Conservation (phyloP, 2,888 invertebrate genomes). For the Malthinus seriepunctatus region DNA sequence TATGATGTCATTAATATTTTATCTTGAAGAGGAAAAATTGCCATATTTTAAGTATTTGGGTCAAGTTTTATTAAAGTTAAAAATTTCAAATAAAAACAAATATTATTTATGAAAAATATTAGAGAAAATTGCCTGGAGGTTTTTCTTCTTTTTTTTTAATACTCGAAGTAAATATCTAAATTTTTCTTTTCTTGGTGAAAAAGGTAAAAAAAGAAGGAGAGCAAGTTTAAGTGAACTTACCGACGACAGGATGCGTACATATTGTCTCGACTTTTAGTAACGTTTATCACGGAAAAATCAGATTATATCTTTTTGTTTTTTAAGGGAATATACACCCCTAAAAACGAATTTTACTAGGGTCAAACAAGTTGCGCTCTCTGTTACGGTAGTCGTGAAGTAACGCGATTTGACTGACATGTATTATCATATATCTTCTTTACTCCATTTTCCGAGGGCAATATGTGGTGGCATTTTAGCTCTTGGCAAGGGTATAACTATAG, state of each 20-base stretch:
- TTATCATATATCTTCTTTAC: constrained; percentile 34
- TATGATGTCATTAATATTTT: too few species aligned
- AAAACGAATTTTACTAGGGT: constrained; percentile 14
- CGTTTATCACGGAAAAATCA: constrained; percentile 20
- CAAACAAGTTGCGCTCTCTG: constrained; percentile 15
- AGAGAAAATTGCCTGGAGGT: too few species aligned
- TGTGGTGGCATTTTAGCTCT: constrained; percentile 30
- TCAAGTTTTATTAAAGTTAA: too few species aligned
- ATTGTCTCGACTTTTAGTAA: constrained; percentile 3
- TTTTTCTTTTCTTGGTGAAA: too few species aligned
- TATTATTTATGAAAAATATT: too few species aligned
- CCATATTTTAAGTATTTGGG: too few species aligned
- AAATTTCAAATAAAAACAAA: too few species aligned
- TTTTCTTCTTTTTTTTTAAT: too few species aligned
- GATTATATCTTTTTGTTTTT: constrained; percentile 24
- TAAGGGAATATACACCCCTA: constrained; percentile 6
- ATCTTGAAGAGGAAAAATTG: too few species aligned
- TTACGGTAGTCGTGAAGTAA: constrained; percentile 6
- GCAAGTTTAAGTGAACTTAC: background rate
- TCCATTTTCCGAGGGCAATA: constrained; percentile 30
- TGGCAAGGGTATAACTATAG: constrained; percentile 28
- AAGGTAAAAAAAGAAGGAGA: too few species aligned
- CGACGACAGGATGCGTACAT: background rate
- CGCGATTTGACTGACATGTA: constrained; percentile 35
- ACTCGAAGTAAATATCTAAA: too few species aligned